These are phyloP conservation scores for Turritopsis rubra DNA, from an alignment of 30 jellyfish, hydroid and myxozoan species.

Conservation along the genomic window DNA sequence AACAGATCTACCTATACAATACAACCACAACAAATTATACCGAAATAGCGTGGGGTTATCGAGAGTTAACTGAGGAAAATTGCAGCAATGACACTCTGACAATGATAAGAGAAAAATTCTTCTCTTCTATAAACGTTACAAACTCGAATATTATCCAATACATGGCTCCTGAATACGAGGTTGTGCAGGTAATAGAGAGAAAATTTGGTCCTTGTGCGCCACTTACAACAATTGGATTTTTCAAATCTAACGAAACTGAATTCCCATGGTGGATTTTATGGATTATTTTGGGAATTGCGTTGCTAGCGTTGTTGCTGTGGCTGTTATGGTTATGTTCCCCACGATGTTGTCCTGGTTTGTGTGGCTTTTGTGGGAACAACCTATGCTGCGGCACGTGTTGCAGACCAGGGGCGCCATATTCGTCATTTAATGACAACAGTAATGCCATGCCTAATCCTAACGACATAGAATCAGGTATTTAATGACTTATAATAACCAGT, in stretches of 20 bases:
- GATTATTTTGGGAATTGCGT: conserved; percentile 50
- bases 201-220: conserved; percentile 32
- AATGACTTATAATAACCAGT: no score
- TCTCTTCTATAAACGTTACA: conserved; percentile 6
- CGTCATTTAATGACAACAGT: conserved; percentile 45
- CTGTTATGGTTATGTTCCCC: conserved; percentile 87
- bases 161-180: conserved; percentile 73
- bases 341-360: conserved; percentile 65
- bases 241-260: conserved; percentile 16
- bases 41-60: conserved; percentile 60
- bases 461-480: not conserved
- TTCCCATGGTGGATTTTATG: conserved; percentile 91
- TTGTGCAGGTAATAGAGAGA: not conserved
- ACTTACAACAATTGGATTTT: conserved; percentile 14
- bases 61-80: conserved; percentile 38
- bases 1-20: conserved; percentile 15
- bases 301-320: conserved; percentile 69
- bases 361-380: conserved; percentile 40
- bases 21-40: conserved; percentile 22
- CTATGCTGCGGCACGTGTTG: conserved; percentile 66
- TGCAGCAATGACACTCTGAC: conserved; percentile 57
- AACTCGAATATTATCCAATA: conserved; percentile 32
- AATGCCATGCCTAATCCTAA: conserved; percentile 28
- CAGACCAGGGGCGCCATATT: conserved; percentile 61
- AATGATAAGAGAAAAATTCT: conserved; percentile 28